Base-by-base conservation (phyloP, 1,140 invertebrate genomes). In the Pteromalus puparum region DNA sequence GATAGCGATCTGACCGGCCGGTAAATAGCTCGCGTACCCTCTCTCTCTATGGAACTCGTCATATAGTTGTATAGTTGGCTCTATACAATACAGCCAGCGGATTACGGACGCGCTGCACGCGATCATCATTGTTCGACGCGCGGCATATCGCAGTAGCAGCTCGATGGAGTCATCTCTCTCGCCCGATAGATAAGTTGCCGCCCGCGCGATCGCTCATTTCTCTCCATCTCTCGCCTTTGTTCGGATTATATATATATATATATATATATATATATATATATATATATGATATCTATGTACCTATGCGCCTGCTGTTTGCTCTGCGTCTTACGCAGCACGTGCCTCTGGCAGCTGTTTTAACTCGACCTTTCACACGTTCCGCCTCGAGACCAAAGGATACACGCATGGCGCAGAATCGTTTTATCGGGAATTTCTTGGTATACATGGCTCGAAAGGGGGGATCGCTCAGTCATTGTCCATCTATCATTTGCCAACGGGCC, bases 381-480 rank as follows among this genome's bases (percentile, higher is more conserved):
- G 30, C 30, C 0, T 1, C 5, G 72, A 3, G 15, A 28, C 18
- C 4, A 30, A 26, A 13, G 68, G 24, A 28, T 70, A 28, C 1
- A 70, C 24, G 0, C 24, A 30, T 24, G 67, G 10, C 18, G 18
- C 18, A 18, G 48, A 5, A 53, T 53, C 24, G 7, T 30, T 70
- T 70, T 70, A 70, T 70, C 24, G n/a, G 34, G 73, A 74, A 42
- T 74, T 74, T 74, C 34, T 1, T 34, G 28, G 53, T 61, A 53
- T 53, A 61, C 38, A 42, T 34, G 6, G 53, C 21, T 61, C 53
- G 53, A 61, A 61, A 48, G 10, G 46, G 46, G 24, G 24, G 24
- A 42, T 74, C 73, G 73, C 38, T 38, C 73, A 9, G 74, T 76
- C 74, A 76, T 76, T 76, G 42, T 76, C 74, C 74, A 76, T 76